phyloP scores from a whole-genome alignment of 2,888 invertebrate genomes.

The Drosophila flavopinicola region DNA sequence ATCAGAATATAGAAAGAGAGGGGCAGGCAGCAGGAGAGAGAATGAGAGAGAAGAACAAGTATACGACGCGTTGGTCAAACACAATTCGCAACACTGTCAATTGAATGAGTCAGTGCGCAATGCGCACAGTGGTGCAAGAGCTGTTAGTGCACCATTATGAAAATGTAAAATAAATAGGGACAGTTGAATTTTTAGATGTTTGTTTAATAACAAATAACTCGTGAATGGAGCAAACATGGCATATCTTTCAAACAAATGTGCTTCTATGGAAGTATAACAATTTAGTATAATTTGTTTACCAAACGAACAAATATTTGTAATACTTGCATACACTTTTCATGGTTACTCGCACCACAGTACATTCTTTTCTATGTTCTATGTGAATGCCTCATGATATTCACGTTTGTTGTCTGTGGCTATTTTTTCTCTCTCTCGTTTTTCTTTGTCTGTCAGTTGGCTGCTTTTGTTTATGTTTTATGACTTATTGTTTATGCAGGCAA shows the following conservation, averaged over 20 bases:
- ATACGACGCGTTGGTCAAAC: slow-evolving; percentile 58
- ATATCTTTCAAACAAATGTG: too few relatives aligned
- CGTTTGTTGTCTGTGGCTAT: slow-evolving; percentile 31
- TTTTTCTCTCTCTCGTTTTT: slow-evolving; percentile 23
- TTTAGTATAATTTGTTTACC: too few relatives aligned
- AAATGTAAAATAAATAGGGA: too few relatives aligned
- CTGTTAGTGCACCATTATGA: too few relatives aligned
- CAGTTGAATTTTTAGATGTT: too few relatives aligned
- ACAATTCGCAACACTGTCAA: slow-evolving; percentile 11
- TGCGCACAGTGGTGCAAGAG: slow-evolving; percentile 30
- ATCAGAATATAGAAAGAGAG: slow-evolving; percentile 22
- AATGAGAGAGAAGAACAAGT: slow-evolving; percentile 19
- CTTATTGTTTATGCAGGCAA: slow-evolving; percentile 58
- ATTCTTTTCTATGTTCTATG: slow-evolving; percentile 27
- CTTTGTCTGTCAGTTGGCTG: slow-evolving; percentile 28
- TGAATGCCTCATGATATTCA: slow-evolving; percentile 10
- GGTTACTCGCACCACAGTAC: slow-evolving; percentile 30
- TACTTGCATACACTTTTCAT: background rate
- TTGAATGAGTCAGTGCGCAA: slow-evolving; percentile 41
- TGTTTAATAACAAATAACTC: too few relatives aligned
- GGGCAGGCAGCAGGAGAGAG: background rate
- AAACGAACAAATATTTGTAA: too few relatives aligned
- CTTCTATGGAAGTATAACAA: too few relatives aligned
- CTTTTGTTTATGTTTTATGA: slow-evolving; percentile 56
- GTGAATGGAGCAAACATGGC: too few relatives aligned